Percentiles rank a stretch among this genome's conserved stretches.
Conservation (phyloP, 2,797 vertebrate species). For the Smutsia temminckii region DNA sequence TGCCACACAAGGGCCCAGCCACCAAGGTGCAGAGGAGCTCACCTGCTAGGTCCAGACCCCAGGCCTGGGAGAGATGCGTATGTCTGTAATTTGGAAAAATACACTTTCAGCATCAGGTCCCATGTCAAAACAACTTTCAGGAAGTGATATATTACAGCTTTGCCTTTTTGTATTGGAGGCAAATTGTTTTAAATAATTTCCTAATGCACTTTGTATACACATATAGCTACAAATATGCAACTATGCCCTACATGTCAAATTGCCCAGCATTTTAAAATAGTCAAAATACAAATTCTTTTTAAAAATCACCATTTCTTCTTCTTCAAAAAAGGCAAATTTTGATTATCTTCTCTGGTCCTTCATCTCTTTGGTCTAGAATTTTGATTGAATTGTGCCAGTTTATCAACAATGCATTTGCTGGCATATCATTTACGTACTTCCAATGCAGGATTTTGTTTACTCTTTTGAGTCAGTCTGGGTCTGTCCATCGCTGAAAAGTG, state of each 20-base stretch:
- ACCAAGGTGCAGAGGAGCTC: neutral
- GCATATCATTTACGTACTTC: neutral
- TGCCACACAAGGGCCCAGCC: neutral
- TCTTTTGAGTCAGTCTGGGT: neutral
- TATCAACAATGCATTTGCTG: neutral
- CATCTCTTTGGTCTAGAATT: slow-evolving; percentile 12
- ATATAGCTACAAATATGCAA: neutral
- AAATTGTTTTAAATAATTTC: neutral
- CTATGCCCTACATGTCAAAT: slow-evolving; percentile 17
- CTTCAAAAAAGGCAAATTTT: neutral
- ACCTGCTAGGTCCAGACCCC: neutral
- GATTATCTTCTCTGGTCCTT: slow-evolving; percentile 1
- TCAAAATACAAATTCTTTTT: neutral
- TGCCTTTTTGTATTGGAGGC: neutral
- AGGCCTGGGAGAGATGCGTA: neutral
- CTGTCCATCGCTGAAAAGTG: neutral
- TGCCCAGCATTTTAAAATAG: neutral
- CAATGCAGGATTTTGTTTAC: neutral
- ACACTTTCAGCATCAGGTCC: neutral
- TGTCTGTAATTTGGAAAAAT: slow-evolving; percentile 19
- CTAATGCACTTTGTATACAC: neutral
- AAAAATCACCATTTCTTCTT: neutral
- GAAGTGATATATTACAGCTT: neutral
- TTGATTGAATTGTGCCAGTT: neutral
- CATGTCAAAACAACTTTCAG: slow-evolving; percentile 40